Evolutionary conservation across 2,888 invertebrate species (phyloP).

Genomic region (Drosophila pseudotalamancana): DNA sequence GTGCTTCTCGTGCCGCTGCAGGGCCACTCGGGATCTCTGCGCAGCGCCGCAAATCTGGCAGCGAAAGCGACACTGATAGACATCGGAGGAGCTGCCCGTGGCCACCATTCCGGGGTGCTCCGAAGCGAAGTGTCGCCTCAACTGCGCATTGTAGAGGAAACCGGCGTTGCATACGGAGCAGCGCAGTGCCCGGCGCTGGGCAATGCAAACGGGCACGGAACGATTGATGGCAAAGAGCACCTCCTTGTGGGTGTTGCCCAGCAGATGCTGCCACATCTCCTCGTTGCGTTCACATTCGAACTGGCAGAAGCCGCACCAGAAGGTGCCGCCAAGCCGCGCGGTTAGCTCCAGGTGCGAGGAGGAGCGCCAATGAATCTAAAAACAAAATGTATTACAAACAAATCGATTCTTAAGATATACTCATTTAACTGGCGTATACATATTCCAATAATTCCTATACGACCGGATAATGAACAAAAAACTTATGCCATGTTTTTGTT

Average conservation of each 20-base stretch:
- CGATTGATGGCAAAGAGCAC: conserved; percentile 90
- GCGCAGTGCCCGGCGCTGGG: conserved; percentile 87
- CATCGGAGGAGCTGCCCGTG: conserved; percentile 86
- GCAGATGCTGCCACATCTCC: conserved; percentile 89
- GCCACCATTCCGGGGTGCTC: conserved; percentile 86
- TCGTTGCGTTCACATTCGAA: conserved; percentile 87
- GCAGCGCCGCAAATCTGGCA: conserved; percentile 87
- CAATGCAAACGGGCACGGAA: conserved; percentile 91
- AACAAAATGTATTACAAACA: no score
- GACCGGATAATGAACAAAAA: no score
- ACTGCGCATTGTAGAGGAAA: conserved; percentile 91
- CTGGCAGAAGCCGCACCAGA: conserved; percentile 91
- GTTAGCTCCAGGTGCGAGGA: conserved; percentile 85
- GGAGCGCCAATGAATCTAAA: conserved; percentile 89
- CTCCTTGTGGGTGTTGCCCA: conserved; percentile 88
- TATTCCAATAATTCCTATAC: no score
- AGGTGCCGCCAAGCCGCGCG: conserved; percentile 86
- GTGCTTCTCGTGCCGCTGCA: conserved; percentile 88
- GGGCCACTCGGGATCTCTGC: conserved; percentile 87
- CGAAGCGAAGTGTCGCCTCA: conserved; percentile 85
- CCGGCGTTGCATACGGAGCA: conserved; percentile 89
- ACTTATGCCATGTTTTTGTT: no score
- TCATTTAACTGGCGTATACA: no score
- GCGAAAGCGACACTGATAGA: conserved; percentile 87
- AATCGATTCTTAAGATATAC: no score